Base-by-base conservation (phyloP, 2,113 vertebrate species). In the Ailuropoda melanoleuca region DNA sequence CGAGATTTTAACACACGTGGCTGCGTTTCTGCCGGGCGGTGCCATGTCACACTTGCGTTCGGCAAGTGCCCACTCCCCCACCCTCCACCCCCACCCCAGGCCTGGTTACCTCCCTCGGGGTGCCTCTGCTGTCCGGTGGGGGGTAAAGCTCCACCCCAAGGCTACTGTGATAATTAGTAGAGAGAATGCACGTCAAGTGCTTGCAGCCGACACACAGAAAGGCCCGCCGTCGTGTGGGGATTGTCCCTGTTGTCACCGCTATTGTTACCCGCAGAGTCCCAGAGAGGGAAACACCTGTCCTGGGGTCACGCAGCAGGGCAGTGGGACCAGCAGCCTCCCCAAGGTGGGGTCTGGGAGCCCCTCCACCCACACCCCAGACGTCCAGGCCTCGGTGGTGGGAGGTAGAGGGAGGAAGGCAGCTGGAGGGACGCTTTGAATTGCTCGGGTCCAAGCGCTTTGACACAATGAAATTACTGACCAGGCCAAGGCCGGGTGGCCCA, bases 381-480 rank as follows among this genome's bases (percentile, higher is more conserved):
- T n/a, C 60, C 23, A 15, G 53, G 43, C 84, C 77, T 75, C 1
- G 0, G 24, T 18, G 58, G 50, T 46, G 6, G 78, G 75, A 46
- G 85, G 43, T 7, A 24, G 62, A 11, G 37, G 70, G 39, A 43
- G 75, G 21, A 10, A 34, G 64, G 86, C 86, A 74, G 86, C 89
- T 85, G 90, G 60, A 55, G 91, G 39, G 90, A 18, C 95, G 91
- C 97, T 98, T 96, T 98, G 99, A 99, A 99, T 99, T 97, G 98
- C 98, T 99, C 98, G 98, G 98, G 97, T 96, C 98, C 98, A 97
- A 98, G 98, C 98, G 94, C 97, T 98, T 98, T 48, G 94, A 97
- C 98, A 99, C 99, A 99, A 99, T 99, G 98, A 99, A 93, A 98
- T 98, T 98, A 98, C 98, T 98, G 99, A 98, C 98, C 98, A 97